Base-by-base conservation (phyloP, 2,888 invertebrate species). In the Trichopria drosophilae region DNA sequence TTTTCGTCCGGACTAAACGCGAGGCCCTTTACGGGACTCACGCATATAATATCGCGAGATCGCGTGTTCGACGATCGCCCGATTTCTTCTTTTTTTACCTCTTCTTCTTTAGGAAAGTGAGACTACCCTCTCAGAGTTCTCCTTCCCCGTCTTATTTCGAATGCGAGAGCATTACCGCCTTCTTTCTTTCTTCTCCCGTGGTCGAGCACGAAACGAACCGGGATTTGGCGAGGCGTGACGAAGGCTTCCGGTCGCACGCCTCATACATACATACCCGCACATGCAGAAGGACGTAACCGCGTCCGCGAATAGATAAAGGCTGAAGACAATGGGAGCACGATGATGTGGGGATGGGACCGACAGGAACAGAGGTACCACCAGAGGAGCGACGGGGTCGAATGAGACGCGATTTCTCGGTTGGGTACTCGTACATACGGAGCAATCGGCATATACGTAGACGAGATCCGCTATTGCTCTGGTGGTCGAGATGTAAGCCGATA, bases 211-310 rank as follows among this genome's bases (percentile, higher is more conserved):
- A 18, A 15, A 12, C 28, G 41, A 6, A 28, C 7, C 26, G 51
- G 44, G 51, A 57, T 63, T 69, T 65, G 66, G 66, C 73, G 71
- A 70, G 61, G 66, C 72, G 61, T 69, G 64, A 72, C 72, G 65
- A 64, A 61, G 69, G 64, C 68, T 64, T 73, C 73, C 73, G 71
- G 71, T 73, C 73, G 67, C 73, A 73, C 73, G 73, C 69, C 67
- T 67, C 54, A 61, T 59, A 57, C 64, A 57, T 64, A 61, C 63
- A 63, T 54, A 39, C 44, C 24, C 39, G 23, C 47, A 28, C 45
- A 28, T 37, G 49, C 23, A 40, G 29, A 20, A 26, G 28, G 12
- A n/a, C 28, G 15, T 20, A 5, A 10, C 15, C 10, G 10, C 9
- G 18, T 6, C 9, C 20, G 42, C 18, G 24, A 39, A 55, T 46